A percentile compares a stretch with the other conserved stretches of the same genome.
These are phyloP conservation scores for Naja naja DNA, from an alignment of 2,113 vertebrate genomes.

Conservation along the genomic window DNA sequence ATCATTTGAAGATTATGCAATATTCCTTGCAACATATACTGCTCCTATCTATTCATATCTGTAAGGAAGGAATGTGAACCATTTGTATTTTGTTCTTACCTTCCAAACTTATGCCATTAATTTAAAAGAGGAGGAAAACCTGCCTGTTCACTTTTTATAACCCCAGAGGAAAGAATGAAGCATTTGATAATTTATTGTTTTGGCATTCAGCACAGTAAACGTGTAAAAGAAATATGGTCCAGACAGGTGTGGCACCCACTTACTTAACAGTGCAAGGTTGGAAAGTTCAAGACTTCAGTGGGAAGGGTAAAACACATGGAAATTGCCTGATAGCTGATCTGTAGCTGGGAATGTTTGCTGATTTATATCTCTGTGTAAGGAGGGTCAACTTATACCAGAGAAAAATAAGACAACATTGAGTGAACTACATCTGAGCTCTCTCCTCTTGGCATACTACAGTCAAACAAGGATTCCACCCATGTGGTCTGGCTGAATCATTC, in stretches of 20 bases:
- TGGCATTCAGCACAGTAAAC: background rate
- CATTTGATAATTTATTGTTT: slow-evolving; percentile 6
- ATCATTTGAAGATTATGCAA: background rate
- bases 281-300: background rate
- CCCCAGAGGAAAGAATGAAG: background rate
- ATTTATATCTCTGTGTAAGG: background rate
- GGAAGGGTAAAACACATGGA: background rate
- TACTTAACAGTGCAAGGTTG: background rate
- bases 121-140: background rate
- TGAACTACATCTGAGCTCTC: background rate
- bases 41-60: background rate
- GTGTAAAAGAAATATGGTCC: background rate
- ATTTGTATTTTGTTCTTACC: background rate
- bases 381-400: background rate
- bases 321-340: background rate
- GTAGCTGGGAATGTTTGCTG: background rate
- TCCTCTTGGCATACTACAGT: background rate
- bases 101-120: background rate
- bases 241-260: background rate
- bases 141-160: background rate
- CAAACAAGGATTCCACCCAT: background rate
- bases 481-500: background rate
- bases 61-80: background rate
- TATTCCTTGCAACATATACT: background rate
- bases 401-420: background rate